Evolutionary conservation across 2,113 vertebrate species (phyloP).

Genomic region (Leiothrix lutea): DNA sequence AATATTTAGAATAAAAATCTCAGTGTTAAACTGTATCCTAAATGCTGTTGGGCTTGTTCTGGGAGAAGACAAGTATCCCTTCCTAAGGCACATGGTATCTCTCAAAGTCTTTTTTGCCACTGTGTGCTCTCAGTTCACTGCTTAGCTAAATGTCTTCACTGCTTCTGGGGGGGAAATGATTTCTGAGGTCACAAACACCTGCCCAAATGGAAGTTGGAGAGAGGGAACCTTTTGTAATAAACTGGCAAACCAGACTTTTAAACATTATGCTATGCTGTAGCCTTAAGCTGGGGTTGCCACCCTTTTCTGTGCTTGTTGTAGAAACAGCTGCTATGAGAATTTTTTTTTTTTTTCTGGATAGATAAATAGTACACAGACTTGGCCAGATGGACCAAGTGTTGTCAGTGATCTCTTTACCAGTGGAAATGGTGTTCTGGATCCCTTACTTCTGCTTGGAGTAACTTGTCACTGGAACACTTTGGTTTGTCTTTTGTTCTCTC

Average conservation of each 20-base stretch:
- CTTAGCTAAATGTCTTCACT: background rate
- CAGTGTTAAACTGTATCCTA: background rate
- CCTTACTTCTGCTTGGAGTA: background rate
- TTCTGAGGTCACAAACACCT: background rate
- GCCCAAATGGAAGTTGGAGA: background rate
- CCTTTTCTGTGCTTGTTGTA: background rate
- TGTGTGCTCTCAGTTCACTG: background rate
- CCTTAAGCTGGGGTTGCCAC: background rate
- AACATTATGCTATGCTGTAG: background rate
- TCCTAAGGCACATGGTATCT: accelerated
- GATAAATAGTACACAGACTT: background rate
- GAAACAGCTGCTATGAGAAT: background rate
- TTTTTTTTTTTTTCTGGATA: background rate
- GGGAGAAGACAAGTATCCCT: background rate
- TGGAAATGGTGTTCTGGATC: background rate
- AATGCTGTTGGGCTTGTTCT: background rate
- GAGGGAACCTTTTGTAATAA: background rate
- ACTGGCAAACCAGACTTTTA: background rate
- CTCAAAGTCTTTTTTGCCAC: background rate
- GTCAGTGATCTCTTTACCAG: background rate
- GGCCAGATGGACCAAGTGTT: background rate
- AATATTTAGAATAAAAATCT: background rate
- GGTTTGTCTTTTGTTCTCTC: background rate
- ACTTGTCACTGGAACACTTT: background rate
- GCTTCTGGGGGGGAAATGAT: background rate